phyloP scores from a whole-genome alignment of 2,888 invertebrate genomes.

The Eilema griseolum region DNA sequence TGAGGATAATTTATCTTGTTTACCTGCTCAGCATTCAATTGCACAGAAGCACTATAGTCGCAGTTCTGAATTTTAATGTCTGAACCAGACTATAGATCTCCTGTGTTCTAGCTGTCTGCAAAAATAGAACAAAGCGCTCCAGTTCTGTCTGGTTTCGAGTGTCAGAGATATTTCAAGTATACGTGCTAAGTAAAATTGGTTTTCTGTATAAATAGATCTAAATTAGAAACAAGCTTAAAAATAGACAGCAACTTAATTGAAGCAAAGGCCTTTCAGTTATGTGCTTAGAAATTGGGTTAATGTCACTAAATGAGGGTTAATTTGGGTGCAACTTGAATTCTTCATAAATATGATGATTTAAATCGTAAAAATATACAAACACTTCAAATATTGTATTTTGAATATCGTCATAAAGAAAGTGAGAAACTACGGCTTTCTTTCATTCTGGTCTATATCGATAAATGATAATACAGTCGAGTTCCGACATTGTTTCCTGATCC shows the following conservation, averaged over 20 bases:
- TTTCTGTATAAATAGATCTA: neutral
- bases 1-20: constrained; percentile 49
- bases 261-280: neutral
- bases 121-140: constrained; percentile 42
- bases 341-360: neutral
- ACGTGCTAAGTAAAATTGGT: neutral
- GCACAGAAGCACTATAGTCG: constrained; percentile 31
- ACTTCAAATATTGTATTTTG: neutral
- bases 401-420: neutral
- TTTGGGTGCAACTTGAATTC: too few relatives aligned
- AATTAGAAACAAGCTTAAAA: neutral
- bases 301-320: neutral
- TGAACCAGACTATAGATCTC: constrained; percentile 32
- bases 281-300: neutral
- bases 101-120: constrained; percentile 23
- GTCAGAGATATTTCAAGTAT: constrained; percentile 22
- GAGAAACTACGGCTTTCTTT: neutral
- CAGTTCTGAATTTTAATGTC: constrained; percentile 60
- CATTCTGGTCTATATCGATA: constrained; percentile 38
- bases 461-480: constrained; percentile 40
- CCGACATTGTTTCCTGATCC: constrained; percentile 38
- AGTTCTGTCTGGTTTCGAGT: constrained; percentile 30
- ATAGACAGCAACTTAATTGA: neutral
- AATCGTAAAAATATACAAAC: neutral
- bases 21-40: constrained; percentile 51